Percentiles rank a stretch among this genome's conserved stretches.
Evolutionary conservation across 2,113 vertebrate species (phyloP).

Genomic region (Nestor notabilis): DNA sequence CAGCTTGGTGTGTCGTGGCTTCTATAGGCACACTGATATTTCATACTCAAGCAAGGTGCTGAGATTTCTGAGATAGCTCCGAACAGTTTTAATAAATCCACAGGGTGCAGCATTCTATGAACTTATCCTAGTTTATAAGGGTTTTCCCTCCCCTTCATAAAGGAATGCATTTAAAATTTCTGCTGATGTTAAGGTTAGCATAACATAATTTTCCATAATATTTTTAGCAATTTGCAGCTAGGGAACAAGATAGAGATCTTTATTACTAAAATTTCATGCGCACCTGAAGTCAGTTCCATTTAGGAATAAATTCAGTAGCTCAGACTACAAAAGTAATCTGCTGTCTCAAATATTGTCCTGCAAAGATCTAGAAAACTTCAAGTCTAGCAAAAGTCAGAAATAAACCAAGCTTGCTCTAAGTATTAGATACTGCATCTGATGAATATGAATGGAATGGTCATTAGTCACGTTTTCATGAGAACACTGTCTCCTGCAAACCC

Average conservation of each 20-base stretch:
- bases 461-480: neutral
- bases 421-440: neutral
- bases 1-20: neutral
- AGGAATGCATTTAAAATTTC: neutral
- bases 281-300: neutral
- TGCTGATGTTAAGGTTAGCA: neutral
- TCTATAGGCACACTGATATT: neutral
- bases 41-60: neutral
- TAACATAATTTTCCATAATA: neutral
- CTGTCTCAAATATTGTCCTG: neutral
- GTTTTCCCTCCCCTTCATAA: neutral
- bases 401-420: neutral
- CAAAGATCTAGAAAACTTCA: slow-evolving; percentile 1
- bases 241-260: neutral
- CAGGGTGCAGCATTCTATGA: neutral
- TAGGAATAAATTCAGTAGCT: slow-evolving; percentile 1
- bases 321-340: neutral
- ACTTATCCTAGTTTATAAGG: neutral
- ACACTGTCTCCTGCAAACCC: neutral
- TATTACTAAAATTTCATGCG: neutral
- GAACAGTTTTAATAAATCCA: neutral
- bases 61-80: neutral
- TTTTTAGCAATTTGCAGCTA: neutral
- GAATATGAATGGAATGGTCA: neutral
- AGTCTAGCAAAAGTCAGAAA: neutral